Evolutionary conservation across 2,797 vertebrate species (phyloP).

Genomic region (Neosalanx taihuensis): DNA sequence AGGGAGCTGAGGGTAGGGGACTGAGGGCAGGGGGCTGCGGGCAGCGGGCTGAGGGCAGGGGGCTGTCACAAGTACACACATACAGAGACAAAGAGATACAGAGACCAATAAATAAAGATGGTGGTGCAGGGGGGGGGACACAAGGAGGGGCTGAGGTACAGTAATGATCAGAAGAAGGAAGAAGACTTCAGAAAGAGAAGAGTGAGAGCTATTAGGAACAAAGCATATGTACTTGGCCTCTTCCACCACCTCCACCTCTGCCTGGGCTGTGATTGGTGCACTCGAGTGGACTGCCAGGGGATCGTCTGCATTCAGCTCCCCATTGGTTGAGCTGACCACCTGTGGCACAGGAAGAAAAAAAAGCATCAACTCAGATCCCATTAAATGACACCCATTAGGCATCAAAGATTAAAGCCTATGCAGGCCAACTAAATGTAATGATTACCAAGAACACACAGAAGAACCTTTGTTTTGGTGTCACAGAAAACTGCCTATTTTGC

Average conservation of each 20-base stretch:
- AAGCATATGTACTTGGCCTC: conserved; percentile 94
- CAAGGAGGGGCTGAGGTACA: conserved; percentile 18
- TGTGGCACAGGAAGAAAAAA: conserved; percentile 59
- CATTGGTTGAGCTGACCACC: conserved; percentile 98
- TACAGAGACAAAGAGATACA: conserved; percentile 18
- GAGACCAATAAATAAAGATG: background rate
- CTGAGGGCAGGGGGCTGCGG: too few relatives aligned
- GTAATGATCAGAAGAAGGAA: background rate
- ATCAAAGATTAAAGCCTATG: background rate
- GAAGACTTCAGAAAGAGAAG: conserved; percentile 4
- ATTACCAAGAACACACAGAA: background rate
- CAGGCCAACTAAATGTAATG: background rate
- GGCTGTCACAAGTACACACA: conserved; percentile 31
- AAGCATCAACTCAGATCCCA: conserved; percentile 26
- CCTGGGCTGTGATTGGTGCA: conserved; percentile 89
- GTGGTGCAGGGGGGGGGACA: background rate
- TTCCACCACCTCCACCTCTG: conserved; percentile 96
- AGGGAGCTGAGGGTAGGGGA: too few relatives aligned
- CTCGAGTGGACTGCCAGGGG: conserved; percentile 88
- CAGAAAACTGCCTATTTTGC: background rate
- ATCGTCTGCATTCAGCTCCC: conserved; percentile 94
- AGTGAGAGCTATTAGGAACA: conserved; percentile 22
- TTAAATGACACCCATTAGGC: background rate
- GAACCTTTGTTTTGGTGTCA: background rate
- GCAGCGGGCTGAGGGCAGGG: background rate